These are phyloP conservation scores for Drosophila conformis DNA, from an alignment of 2,888 invertebrate species.

Conservation along the genomic window DNA sequence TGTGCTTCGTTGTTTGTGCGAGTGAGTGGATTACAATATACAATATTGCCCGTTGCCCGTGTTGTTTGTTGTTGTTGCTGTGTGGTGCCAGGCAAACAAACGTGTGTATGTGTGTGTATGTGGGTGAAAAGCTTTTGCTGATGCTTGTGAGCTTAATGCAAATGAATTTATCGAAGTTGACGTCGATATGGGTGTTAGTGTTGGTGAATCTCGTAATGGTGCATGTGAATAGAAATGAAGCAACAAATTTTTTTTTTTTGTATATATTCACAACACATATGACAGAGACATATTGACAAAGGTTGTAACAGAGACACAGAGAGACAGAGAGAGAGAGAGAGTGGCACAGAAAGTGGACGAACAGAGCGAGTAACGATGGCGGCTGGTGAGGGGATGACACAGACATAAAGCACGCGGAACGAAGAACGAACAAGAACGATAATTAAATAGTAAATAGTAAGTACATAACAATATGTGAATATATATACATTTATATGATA, in stretches of 20 bases:
- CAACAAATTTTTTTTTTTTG: constrained; percentile 35
- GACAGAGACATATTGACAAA: constrained; percentile 22
- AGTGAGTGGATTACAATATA: constrained; percentile 13
- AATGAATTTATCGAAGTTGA: not conserved
- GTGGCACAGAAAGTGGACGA: constrained; percentile 7
- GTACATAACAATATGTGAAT: constrained; percentile 24
- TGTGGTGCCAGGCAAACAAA: constrained; percentile 35
- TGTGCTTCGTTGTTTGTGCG: constrained; percentile 1
- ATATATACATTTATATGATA: constrained; percentile 8
- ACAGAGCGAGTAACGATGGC: constrained; percentile 26
- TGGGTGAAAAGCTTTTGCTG: constrained; percentile 14
- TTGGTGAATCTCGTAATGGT: constrained; percentile 29
- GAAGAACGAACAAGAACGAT: constrained; percentile 34
- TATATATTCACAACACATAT: constrained; percentile 44
- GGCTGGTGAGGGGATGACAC: constrained; percentile 26
- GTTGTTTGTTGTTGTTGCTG: constrained; percentile 4
- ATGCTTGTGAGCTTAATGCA: constrained; percentile 15
- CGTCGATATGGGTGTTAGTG: constrained; percentile 11
- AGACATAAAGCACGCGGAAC: constrained; percentile 40
- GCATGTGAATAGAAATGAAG: constrained; percentile 29
- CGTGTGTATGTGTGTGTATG: not conserved
- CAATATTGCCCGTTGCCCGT: constrained; percentile 37
- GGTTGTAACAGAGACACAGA: constrained; percentile 6
- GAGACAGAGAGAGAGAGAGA: constrained; percentile 10
- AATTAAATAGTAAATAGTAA: constrained; percentile 27